phyloP scores from a whole-genome alignment of 37 sponge, comb jelly and placozoan species.

The Ianthella basta region DNA sequence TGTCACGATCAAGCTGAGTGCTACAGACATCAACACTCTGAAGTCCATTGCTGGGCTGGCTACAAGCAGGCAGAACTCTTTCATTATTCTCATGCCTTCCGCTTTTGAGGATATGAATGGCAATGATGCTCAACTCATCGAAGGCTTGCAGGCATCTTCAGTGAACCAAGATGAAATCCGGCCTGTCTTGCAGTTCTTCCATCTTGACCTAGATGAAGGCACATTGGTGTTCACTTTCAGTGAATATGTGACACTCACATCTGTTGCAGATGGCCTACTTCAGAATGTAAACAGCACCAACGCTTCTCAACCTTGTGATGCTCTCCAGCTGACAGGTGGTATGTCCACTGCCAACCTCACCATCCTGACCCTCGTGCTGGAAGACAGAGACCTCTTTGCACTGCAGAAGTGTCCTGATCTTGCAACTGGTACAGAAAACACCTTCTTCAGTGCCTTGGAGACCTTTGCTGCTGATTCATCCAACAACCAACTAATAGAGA shows the following conservation, averaged over 20 bases:
- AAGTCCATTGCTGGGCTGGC: constrained; percentile 61
- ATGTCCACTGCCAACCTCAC: constrained; percentile 51
- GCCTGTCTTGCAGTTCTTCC: constrained; percentile 60
- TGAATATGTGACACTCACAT: constrained; percentile 64
- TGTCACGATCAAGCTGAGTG: constrained; percentile 58
- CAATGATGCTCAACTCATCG: constrained; percentile 50
- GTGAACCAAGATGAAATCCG: constrained; percentile 45
- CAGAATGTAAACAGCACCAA: constrained; percentile 30
- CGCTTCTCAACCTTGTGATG: neutral
- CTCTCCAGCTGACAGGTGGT: constrained; percentile 57
- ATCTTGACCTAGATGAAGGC: constrained; percentile 75
- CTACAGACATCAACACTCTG: constrained; percentile 72
- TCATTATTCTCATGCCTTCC: constrained; percentile 33
- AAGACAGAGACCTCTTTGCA: constrained; percentile 42
- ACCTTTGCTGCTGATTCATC: constrained; percentile 66
- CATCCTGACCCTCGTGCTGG: constrained; percentile 46
- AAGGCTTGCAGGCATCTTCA: constrained; percentile 34
- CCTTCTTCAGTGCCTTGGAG: constrained; percentile 53
- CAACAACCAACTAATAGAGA: constrained; percentile 34
- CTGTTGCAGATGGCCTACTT: constrained; percentile 41
- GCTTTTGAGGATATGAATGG: constrained; percentile 74
- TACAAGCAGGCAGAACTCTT: constrained; percentile 55
- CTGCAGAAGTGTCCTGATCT: constrained; percentile 58
- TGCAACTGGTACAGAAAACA: constrained; percentile 30
- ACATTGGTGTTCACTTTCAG: constrained; percentile 71